Base-by-base conservation (phyloP, 1,140 invertebrate species). In the Calycopis cecrops region DNA sequence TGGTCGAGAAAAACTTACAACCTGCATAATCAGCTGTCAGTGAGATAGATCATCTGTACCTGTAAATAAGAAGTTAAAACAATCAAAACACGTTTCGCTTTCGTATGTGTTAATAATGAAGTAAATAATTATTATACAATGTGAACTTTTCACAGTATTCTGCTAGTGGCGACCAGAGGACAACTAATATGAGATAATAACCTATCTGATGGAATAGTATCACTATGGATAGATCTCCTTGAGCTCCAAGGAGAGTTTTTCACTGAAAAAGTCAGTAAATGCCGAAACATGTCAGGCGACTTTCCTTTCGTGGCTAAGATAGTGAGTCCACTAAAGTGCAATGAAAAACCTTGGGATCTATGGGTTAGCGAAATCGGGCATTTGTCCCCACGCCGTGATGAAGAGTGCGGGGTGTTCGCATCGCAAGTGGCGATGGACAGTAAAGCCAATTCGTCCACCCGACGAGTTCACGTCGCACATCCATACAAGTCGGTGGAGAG, bases 11-110 rank as follows among this genome's bases (percentile, higher is more conserved):
- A 88, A 87, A 87, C 84, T 85, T 85, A 81, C 84, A 86, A 85
- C 86, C 84, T 87, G 80, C 86, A 88, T 87, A 88, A 88, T 88
- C 86, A 88, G 86, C 86, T 88, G 86, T 88, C 86, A 88, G 76
- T 82, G 79, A 87, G 81, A 85, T 80, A 83, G 81, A 88, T 88
- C 86, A 88, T 87, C 86, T 88, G 86, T 87, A 80, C 72, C 74
- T 86, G 85, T 88, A 88, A 88, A 88, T 88, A 80, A 85, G 85
- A 84, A 42, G 73, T 74, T 84, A 76, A 87, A 77, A 79, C 74
- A 74, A 86, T 79, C 79, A 85, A 71, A 87, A 83, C 77, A 83
- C 77, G 71, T 79, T 81, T 73, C 58, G 57, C 49, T 65, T 58
- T 52, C 52, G 57, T 67, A 64, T 65, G 59, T 73, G 69, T 70